Evolutionary conservation across 92 coral and sea anemone genomes (phyloP).

Genomic region (Bergia sp.): DNA sequence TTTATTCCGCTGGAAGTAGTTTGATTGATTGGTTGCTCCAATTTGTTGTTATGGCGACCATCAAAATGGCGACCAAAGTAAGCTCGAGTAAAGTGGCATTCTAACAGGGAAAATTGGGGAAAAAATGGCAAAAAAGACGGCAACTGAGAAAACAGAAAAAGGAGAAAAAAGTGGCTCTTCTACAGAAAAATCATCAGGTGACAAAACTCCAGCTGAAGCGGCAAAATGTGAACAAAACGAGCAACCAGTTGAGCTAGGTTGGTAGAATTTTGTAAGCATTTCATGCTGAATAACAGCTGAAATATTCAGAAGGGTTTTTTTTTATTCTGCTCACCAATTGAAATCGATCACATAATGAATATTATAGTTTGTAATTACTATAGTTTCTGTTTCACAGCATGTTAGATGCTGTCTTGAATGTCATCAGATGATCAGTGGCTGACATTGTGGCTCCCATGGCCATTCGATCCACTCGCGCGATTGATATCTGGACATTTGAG

Average conservation of each 20-base stretch:
- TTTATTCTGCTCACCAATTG: neutral
- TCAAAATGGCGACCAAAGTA: constrained; percentile 28
- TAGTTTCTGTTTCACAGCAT: neutral
- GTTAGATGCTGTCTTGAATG: too few relatives aligned
- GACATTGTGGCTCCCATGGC: too few relatives aligned
- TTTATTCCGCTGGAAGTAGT: neutral
- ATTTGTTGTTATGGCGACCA: constrained; percentile 34
- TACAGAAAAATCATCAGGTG: constrained; percentile 73
- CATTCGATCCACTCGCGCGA: too few relatives aligned
- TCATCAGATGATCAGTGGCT: too few relatives aligned
- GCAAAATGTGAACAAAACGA: constrained; percentile 47
- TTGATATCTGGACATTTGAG: too few relatives aligned
- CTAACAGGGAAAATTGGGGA: neutral
- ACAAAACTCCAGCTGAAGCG: constrained; percentile 83
- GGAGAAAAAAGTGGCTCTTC: constrained; percentile 75
- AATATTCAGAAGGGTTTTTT: too few relatives aligned
- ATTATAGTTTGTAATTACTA: too few relatives aligned
- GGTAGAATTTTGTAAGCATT: neutral
- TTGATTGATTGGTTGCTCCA: too few relatives aligned
- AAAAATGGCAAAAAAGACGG: constrained; percentile 79
- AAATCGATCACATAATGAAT: neutral
- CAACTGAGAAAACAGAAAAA: constrained; percentile 67
- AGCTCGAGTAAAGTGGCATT: neutral
- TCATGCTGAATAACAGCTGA: neutral
- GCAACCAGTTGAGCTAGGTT: constrained; percentile 61